Evolutionary conservation across 2,888 invertebrate genomes (phyloP).

Genomic region (Nemurella pictetii): DNA sequence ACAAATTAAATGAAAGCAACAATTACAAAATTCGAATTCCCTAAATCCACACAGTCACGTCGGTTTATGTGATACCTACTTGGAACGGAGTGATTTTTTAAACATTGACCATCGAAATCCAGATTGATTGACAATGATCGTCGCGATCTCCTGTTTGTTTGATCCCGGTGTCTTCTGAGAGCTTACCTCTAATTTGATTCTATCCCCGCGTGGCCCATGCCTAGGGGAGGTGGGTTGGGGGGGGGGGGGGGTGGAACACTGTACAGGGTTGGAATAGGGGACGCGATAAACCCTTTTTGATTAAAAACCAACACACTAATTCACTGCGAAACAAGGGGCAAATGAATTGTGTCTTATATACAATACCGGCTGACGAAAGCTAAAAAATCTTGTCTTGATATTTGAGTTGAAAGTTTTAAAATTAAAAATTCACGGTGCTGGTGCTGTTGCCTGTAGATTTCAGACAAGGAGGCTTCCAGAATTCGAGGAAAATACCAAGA

Average conservation of each 20-base stretch:
- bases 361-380: too few species aligned
- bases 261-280: background rate
- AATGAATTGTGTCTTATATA: too few species aligned
- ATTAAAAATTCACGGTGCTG: too few species aligned
- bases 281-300: background rate
- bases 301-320: background rate
- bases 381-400: too few species aligned
- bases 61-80: too few species aligned
- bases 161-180: background rate
- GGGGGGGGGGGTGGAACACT: background rate
- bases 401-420: too few species aligned
- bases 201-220: background rate
- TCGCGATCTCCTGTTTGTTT: background rate
- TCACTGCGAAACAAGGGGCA: background rate
- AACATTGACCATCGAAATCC: background rate
- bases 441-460: too few species aligned
- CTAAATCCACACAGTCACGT: too few species aligned
- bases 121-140: background rate
- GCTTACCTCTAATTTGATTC: background rate
- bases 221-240: background rate
- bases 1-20: too few species aligned
- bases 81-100: background rate
- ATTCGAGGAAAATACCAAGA: too few species aligned
- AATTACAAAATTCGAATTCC: too few species aligned
- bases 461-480: too few species aligned